These are phyloP conservation scores for Neoitamus cyanurus DNA, from an alignment of 2,888 invertebrate species.

Conservation along the genomic window DNA sequence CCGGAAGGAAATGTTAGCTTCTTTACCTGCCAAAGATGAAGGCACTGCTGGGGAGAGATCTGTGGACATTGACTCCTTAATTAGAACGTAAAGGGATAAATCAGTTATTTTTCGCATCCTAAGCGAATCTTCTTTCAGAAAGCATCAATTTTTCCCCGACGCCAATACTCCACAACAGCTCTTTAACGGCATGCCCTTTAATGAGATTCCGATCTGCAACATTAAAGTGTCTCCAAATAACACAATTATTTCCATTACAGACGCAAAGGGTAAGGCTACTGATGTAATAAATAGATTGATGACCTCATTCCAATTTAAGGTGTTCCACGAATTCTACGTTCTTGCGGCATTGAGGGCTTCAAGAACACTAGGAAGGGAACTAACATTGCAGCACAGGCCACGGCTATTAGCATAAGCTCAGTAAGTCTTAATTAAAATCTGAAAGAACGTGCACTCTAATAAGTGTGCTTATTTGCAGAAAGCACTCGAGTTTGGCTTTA, in stretches of 20 bases:
- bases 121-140: conserved; percentile 67
- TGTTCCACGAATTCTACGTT: conserved; percentile 71
- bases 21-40: conserved; percentile 73
- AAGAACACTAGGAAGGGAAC: conserved; percentile 96
- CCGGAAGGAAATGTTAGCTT: conserved; percentile 69
- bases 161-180: conserved; percentile 76
- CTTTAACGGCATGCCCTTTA: conserved; percentile 81
- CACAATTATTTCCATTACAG: conserved; percentile 82
- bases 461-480: conserved; percentile 71
- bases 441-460: not conserved
- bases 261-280: conserved; percentile 71
- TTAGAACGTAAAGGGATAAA: conserved; percentile 57
- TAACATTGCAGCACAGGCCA: conserved; percentile 95
- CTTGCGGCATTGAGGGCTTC: conserved; percentile 93
- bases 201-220: conserved; percentile 84
- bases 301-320: conserved; percentile 62
- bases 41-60: conserved; percentile 82
- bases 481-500: conserved; percentile 78
- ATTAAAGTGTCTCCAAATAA: conserved; percentile 88
- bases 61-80: conserved; percentile 75
- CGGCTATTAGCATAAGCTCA: conserved; percentile 81
- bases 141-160: conserved; percentile 79
- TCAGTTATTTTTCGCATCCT: too few relatives aligned
- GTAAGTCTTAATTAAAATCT: conserved; percentile 66
- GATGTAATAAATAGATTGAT: not conserved